These are phyloP conservation scores for Tinea semifulvella DNA, from an alignment of 2,888 invertebrate species.

Conservation along the genomic window DNA sequence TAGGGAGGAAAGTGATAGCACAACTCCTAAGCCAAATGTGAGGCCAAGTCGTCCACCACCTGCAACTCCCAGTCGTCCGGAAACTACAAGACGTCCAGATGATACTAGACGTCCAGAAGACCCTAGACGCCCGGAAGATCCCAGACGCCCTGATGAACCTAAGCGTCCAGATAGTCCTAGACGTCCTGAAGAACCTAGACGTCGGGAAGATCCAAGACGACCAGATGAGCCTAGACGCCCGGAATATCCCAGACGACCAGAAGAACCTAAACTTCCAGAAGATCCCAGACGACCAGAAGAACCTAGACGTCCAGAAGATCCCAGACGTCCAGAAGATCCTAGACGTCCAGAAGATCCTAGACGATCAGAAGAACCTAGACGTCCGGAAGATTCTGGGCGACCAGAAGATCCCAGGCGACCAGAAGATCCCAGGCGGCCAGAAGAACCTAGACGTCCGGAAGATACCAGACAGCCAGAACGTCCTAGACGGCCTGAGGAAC, in stretches of 20 bases:
- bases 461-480: slow-evolving; percentile 21
- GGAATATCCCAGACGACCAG: neutral
- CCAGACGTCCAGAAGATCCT: neutral
- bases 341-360: neutral
- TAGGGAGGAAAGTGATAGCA: slow-evolving; percentile 1
- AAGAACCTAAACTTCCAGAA: neutral
- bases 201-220: neutral
- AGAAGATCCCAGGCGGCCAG: slow-evolving; percentile 13
- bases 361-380: neutral
- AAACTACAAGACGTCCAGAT: slow-evolving; percentile 17
- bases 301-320: neutral
- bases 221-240: neutral
- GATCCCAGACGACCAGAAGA: neutral
- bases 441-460: slow-evolving; percentile 19
- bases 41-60: slow-evolving; percentile 22
- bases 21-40: slow-evolving; percentile 17
- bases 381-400: slow-evolving; percentile 12
- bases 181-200: neutral
- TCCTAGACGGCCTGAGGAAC: neutral
- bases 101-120: slow-evolving; percentile 14
- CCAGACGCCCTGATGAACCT: neutral
- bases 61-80: slow-evolving; percentile 25
- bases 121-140: neutral
- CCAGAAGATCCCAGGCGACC: slow-evolving; percentile 14
- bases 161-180: neutral